A percentile compares a stretch with the other conserved stretches of the same genome.
These are phyloP conservation scores for Anastatus disparis DNA, from an alignment of 1,140 invertebrate species.

Conservation along the genomic window DNA sequence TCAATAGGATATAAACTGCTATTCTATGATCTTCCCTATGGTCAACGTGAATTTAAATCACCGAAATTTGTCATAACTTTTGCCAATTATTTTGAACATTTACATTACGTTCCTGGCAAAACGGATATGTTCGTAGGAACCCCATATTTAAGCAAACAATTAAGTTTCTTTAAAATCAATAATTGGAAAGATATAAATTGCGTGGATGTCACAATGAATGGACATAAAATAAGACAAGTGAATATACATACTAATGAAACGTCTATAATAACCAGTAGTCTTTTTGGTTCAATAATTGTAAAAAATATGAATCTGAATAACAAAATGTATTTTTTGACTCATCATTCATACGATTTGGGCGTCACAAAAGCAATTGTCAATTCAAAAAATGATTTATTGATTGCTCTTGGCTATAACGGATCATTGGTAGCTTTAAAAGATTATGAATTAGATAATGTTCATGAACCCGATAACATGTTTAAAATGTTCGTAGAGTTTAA, in stretches of 20 bases:
- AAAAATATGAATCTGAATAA: slow-evolving; percentile 27
- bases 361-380: slow-evolving; percentile 49
- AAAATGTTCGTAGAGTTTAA: not conserved
- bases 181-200: slow-evolving; percentile 37
- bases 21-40: slow-evolving; percentile 41
- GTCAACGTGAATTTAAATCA: slow-evolving; percentile 20
- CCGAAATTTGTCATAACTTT: slow-evolving; percentile 20
- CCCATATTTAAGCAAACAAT: slow-evolving; percentile 50
- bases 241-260: slow-evolving; percentile 46
- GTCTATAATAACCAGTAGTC: slow-evolving; percentile 50
- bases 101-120: slow-evolving; percentile 44
- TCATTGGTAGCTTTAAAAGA: slow-evolving; percentile 50
- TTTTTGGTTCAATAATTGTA: slow-evolving; percentile 53
- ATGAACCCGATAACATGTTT: not conserved
- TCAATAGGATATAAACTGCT: slow-evolving; percentile 42
- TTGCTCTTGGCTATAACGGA: slow-evolving; percentile 55
- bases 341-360: slow-evolving; percentile 55
- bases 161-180: slow-evolving; percentile 46
- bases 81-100: slow-evolving; percentile 36
- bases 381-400: slow-evolving; percentile 39
- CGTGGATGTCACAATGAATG: slow-evolving; percentile 16
- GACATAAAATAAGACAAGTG: slow-evolving; percentile 50
- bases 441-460: not conserved
- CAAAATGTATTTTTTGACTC: slow-evolving; percentile 41
- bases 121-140: slow-evolving; percentile 44